A percentile compares a stretch with the other conserved stretches of the same genome.
Conservation (phyloP, 1,140 invertebrate genomes). For the Sitodiplosis mosellana region DNA sequence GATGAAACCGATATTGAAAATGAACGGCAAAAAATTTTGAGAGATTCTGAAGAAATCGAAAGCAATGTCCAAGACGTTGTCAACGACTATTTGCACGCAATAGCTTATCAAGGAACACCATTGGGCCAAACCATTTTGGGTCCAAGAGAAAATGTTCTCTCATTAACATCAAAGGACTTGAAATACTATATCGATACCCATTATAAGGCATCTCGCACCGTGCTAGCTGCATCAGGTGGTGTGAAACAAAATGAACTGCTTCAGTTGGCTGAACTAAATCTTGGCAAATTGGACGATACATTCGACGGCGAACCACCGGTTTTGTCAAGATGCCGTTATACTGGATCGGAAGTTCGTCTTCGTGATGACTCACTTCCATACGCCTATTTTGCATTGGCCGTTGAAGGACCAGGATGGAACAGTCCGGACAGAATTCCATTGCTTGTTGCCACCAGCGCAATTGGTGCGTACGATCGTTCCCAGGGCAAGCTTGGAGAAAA, state of each 20-base stretch:
- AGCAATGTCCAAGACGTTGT: constrained; percentile 45
- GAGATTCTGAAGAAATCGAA: constrained; percentile 60
- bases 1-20: constrained; percentile 32
- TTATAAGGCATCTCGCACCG: constrained; percentile 67
- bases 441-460: constrained; percentile 12
- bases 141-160: constrained; percentile 45
- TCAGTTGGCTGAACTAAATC: constrained; percentile 48
- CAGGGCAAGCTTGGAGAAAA: constrained; percentile 14
- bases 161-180: constrained; percentile 43
- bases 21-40: constrained; percentile 32
- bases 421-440: constrained; percentile 13
- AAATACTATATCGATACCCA: constrained; percentile 56
- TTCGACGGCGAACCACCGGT: too few relatives aligned
- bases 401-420: constrained; percentile 34
- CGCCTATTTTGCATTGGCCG: constrained; percentile 50
- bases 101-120: constrained; percentile 50
- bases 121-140: constrained; percentile 52
- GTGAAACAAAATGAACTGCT: constrained; percentile 62
- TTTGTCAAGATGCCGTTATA: constrained; percentile 15
- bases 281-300: constrained; percentile 25
- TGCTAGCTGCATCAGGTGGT: constrained; percentile 74
- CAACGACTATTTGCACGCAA: constrained; percentile 57
- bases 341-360: constrained; percentile 37
- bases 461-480: constrained; percentile 21
- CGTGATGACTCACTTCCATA: constrained; percentile 47